Percentiles rank a stretch among this genome's conserved stretches.
Evolutionary conservation across 2,888 invertebrate genomes (phyloP).

Genomic region (Ochropleura plecta): DNA sequence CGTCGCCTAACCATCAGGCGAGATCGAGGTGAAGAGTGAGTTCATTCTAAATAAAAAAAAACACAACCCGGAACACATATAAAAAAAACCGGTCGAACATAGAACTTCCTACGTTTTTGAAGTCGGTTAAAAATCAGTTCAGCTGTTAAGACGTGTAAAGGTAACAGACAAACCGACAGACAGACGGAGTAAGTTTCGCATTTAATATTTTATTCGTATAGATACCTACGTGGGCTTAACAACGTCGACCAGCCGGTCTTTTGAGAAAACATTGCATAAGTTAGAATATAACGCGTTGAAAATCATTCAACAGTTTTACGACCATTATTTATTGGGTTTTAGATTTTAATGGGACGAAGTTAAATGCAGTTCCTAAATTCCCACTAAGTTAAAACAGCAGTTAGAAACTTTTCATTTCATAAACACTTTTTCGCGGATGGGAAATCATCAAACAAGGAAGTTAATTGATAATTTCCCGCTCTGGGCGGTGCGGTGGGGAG

Average conservation of each 20-base stretch:
- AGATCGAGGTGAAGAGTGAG: too few species aligned
- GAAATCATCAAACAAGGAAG: too few species aligned
- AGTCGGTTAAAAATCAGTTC: too few species aligned
- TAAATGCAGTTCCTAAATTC: background rate
- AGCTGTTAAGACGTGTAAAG: background rate
- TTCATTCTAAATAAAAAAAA: too few species aligned
- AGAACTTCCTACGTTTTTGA: too few species aligned
- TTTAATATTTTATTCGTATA: background rate
- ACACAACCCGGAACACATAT: too few species aligned
- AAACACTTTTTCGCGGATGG: too few species aligned
- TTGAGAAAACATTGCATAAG: slow-evolving; percentile 33
- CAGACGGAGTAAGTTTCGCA: background rate
- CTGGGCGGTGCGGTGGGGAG: too few species aligned
- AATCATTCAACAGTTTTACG: slow-evolving; percentile 17
- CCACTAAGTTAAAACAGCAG: background rate
- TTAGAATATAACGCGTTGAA: slow-evolving; percentile 4
- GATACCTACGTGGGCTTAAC: background rate
- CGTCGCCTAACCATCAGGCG: too few species aligned
- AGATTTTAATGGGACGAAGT: background rate
- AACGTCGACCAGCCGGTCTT: background rate
- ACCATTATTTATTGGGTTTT: slow-evolving; percentile 6
- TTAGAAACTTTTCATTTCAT: background rate
- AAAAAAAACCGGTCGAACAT: too few species aligned
- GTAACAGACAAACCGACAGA: background rate
- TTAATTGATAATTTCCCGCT: too few species aligned